Evolutionary conservation across 2,888 invertebrate species (phyloP), one percentile per base, ranked within the genome.

Genomic region (Tryphoninae sp.): DNA sequence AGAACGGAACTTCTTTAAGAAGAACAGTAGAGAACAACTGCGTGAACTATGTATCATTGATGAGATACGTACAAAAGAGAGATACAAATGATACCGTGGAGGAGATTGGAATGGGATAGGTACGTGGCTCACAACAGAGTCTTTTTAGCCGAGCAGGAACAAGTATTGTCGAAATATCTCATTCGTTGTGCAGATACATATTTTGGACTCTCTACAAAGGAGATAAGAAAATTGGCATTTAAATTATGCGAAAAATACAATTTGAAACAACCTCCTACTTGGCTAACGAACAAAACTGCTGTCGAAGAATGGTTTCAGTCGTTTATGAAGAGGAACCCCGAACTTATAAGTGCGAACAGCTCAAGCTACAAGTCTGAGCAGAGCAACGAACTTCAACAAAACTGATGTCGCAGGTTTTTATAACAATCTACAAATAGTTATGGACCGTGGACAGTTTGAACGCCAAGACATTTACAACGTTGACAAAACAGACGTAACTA

Each of bases 261-360:
- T 2, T 22, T 83, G 11, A 80, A 84, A 55, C 61, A 84, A 42
- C 88, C 88, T 62, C 13, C 53, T 19, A 74, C 62, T 26, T 90
- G 88, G 87, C 33, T 64, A 45, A 71, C 75, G 64, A 82, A 84
- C 59, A 61, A 83, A 74, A 82, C 83, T 64, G 89, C 90, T 58
- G 87, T 89, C 8, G 78, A 80, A 58, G 89, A 90, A 72, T 90
- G 89, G 90, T 86, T 88, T 65, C 67, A 74, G 9, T 68, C 49
- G 8, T 90, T 89, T 77, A 76, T 89, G 58, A 87, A 87, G 75
- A 67, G 89, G 22, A 82, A 89, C 61, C 78, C 83, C 13, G 71
- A 65, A 49, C 62, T 90, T 11, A 85, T 86, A n/a, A 78, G 19
- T 90, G 22, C 59, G 89, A 59, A 3, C 26, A 26, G 26, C 26